Base-by-base conservation (phyloP, 2,797 vertebrate genomes). In the Malurus leucopterus region DNA sequence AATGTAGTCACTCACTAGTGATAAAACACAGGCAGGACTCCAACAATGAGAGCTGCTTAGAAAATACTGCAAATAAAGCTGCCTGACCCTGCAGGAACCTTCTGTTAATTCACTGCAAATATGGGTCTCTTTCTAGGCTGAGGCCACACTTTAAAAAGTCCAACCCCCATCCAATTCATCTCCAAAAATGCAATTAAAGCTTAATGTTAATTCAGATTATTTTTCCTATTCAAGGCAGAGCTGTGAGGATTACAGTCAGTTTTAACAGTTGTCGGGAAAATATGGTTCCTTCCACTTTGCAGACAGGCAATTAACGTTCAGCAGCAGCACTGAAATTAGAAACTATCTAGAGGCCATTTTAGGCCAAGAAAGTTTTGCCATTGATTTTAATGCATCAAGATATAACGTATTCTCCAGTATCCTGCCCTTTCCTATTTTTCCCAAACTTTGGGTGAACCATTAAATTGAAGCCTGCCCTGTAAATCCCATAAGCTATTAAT, bases 401-500 rank as follows among this genome's bases (percentile, higher is more conserved):
- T 91, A 76, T 20, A 89, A 79, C 2, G 3, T 76, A 89, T 76
- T 64, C 72, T 92, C 58, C 53, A 65, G 84, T 82, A 85, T 36
- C 69, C 26, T 79, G 62, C 82, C 88, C 69, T 65, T 90, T 91
- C 75, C 29, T 91, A 85, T 92, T 91, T 92, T 73, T 68, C 80
- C 89, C 80, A 89, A 91, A 93, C 63, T 88, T 92, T 86, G 83
- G 91, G 80, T 89, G 74, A 92, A 94, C 68, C 75, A 72, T 91
- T 91, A 95, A 95, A 95, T 86, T 93, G 92, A 89, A 93, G 87
- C 46, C 89, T 94, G 87, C 77, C 85, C 85, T 86, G 87, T 88
- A 94, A 94, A 95, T 92, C 94, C 88, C 89, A 81, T 67, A 89
- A 92, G 85, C 87, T 91, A 94, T 94, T 93, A 93, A 93, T 70